Evolutionary conservation across 1,140 invertebrate genomes (phyloP), one percentile per base, ranked within the genome.

Genomic region (Mactra quadrangularis): DNA sequence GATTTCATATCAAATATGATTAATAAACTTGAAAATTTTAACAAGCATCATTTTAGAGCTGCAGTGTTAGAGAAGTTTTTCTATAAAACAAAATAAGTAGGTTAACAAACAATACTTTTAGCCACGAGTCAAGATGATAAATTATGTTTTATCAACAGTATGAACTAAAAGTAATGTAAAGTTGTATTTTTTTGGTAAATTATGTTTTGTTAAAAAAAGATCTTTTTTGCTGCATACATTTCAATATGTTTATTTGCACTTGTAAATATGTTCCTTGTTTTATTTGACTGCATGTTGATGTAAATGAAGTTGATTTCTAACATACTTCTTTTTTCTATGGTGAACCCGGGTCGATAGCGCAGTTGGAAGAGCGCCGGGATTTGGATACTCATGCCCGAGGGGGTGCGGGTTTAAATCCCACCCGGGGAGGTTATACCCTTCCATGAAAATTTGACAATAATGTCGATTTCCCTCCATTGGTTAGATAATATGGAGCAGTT

Each of bases 281-380:
- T 90, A 71, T 89, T 86, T 0, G 85, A 79, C 33, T 84, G 87
- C 68, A 89, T 89, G 1, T 85, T 85, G 45, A 84, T 84, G 27
- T 75, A 55, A 19, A 55, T 59, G 72, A 7, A 25, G 35, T 60
- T 25, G 9, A 33, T 25, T 71, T 45, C 45, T 59, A 59, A 19
- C 72, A 72, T 70, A 77, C 77, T 77, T 75, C 81, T 11, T 90
- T 83, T 11, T 85, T 86, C 29, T n/a, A n/a, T n/a, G n/a, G n/a
- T n/a, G n/a, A n/a, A n/a, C n/a, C n/a, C n/a, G n/a, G n/a, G n/a
- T n/a, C n/a, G n/a, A n/a, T n/a, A n/a, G n/a, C n/a, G n/a, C n/a
- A n/a, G n/a, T n/a, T n/a, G n/a, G n/a, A n/a, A n/a, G n/a, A n/a
- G n/a, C n/a, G n/a, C n/a, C n/a, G n/a, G n/a, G n/a, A n/a, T n/a